Base-by-base conservation (phyloP, 2,888 invertebrate species). In the Phalera bucephala region DNA sequence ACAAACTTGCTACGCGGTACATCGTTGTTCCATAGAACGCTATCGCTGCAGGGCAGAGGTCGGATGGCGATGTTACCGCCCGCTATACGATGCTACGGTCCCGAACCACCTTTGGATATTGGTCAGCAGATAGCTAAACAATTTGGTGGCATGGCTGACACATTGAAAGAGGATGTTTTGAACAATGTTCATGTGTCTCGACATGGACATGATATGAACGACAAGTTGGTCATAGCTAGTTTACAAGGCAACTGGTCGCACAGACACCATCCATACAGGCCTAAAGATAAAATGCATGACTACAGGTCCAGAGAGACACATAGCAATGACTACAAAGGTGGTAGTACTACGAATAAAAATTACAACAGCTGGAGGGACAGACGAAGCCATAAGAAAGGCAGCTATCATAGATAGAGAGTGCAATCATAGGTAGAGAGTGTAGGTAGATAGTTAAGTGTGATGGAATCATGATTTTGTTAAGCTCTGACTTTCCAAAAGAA, bases 1-100 rank as follows among this genome's bases (percentile, higher is more conserved):
- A 68, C 95, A n/a, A 86, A 92, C 19, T 78, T 97, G 21, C 93
- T 95, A 52, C 91, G 93, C 23, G 95, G 95, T 0, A 93, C 95
- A 1, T 72, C 84, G 1, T 68, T 97, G 8, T 96, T 88, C 68
- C 93, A 94, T 41, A 91, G 91, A 48, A 78, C 86, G 19, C 52
- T 95, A 13, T 75, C 80, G 15, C 71, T 95, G 15, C 83, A 82
- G 49, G 61, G 53, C 40, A 72, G 85, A 37, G 80, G 79, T 1
- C 65, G 71, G 8, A 64, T 69, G 55, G 63, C 66, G 0, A 38
- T 64, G 29, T 54, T 85, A 11, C 86, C 83, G 0, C 83, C 86
- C 0, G 85, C 87, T 1, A 82, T 88, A 35, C 65, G 88, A 47
- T 78, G 78, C 46, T 70, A 64, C 13, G 80, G 80, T 2, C 68